Evolutionary conservation across 2,113 vertebrate genomes (phyloP), one percentile per base, ranked within the genome.

Genomic region (Elaphurus davidianus): DNA sequence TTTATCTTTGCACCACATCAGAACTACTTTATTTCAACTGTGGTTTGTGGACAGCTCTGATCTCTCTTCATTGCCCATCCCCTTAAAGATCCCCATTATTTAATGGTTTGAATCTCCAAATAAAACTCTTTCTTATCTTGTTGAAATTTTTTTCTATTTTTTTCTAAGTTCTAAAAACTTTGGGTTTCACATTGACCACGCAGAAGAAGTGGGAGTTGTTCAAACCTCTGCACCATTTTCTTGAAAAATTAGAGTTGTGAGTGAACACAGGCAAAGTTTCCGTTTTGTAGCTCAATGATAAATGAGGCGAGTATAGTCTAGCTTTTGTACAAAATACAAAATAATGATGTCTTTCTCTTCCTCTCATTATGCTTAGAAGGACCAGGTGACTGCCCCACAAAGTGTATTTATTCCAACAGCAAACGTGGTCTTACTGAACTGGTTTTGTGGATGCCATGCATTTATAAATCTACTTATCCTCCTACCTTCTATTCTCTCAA

Each of bases 221-320:
- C 60, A 95, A 96, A 91, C 57, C 25, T 86, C 36, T 71, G 50
- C 76, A 71, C 91, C 17, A 8, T 62, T 85, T 98, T 87, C 90
- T 93, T 87, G n/a, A 91, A 97, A 95, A 94, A 84, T 96, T 87
- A 88, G 52, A 96, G 30, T 82, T 62, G n/a, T 76, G 14, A 94
- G 50, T 67, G 52, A 98, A 97, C 47, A 74, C 50, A 94, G 67
- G 94, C 76, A 45, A 95, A 92, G 21, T 94, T 97, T 96, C 67
- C 76, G 60, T 91, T 93, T 93, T 94, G 52, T 52, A 87, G 62
- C 36, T 64, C 76, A 92, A 87, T 98, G 93, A 98, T 94, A 97
- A 98, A 94, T 36, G 82, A 97, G 82, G 86, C 21, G 45, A 93
- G 23, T 30, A 27, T 60, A 91, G n/a, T 52, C 19, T 28, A 62